Evolutionary conservation across 2,113 vertebrate species (phyloP), one percentile per base, ranked within the genome.

Genomic region (Litocranius walleri): DNA sequence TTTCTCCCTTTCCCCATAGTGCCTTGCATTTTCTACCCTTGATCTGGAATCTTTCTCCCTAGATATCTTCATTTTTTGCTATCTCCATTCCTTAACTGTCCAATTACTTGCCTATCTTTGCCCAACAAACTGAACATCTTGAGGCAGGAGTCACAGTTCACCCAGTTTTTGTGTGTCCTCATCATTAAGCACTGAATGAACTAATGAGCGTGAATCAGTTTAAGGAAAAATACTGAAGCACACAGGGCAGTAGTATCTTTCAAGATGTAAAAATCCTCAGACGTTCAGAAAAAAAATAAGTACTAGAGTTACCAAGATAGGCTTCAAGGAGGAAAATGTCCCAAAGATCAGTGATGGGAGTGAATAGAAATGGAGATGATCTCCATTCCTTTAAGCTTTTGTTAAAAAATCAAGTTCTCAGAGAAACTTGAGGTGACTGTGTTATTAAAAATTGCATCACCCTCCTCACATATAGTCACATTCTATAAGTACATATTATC

Each of bases 401-500:
- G 9, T 17, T 94, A 48, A 86, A 89, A 95, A 5, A 81, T 88
- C 23, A 91, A 88, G 16, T 95, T 90, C 50, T 95, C 61, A 77
- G 74, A 89, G 59, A 77, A 27, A 54, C 6, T 77, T 88, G 15
- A 93, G 14, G 1, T 78, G 43, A 62, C 30, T 93, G 5, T 78
- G 13, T 89, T 91, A 85, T 83, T 98, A 29, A 96, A 90, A 96
- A 89, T 67, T 95, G 3, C 4, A 80, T 62, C 9, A 16, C n/a
- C 14, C 1, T 7, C 1, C 30, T 43, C 4, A 64, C 6, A 89
- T 43, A 78, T 1, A 82, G 36, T 88, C 36, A 59, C 19, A 87
- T 61, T 85, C 30, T 87, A 25, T 43, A 95, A 48, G 5, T 80
- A 74, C 3, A 45, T 62, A 23, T 78, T 12, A 23, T 95, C 43